Base-by-base conservation (phyloP, 2,113 vertebrate species). In the Callithrix jacchus region DNA sequence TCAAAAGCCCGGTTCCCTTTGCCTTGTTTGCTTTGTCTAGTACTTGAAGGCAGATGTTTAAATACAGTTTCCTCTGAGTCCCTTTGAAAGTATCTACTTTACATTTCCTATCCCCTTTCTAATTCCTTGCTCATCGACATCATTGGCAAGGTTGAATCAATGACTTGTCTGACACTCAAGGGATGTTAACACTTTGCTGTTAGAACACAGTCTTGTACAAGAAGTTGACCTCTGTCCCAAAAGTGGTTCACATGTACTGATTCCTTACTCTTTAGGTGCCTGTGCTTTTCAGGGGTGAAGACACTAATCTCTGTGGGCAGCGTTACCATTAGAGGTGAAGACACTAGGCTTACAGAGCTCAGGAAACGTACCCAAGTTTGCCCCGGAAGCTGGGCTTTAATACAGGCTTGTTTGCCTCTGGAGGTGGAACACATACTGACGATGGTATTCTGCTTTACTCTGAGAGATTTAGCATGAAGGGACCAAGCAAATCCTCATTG, bases 181-280 rank as follows among this genome's bases (percentile, higher is more conserved):
- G 8, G n/a, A 27, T 20, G 52, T 20, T 4, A 8, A 0, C 13
- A 13, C 4, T 0, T 8, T 10, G 52, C 35, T 7, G 14, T 6
- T 13, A 6, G n/a, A 13, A 10, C 4, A 0, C 5, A 0, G 45
- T 2, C 6, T 6, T 6, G 9, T 3, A 0, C 0, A 0, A 12
- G 73, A 32, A 37, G 27, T 61, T n/a, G 3, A 10, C 6, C 18
- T 45, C 20, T 11, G 20, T 52, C 58, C 45, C 89, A 8, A 17
- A 3, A 5, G 79, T 13, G 1, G 47, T 1, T 4, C 1, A 10
- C 4, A 5, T 2, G 8, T 9, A 9, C 68, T 2, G 54, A 7
- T 12, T 17, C 66, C 56, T 37, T 27, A 0, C 27, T 32, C 37
- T 17, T 37, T 0, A 0, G 42, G 9, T 0, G 0, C 4, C 30